A percentile compares a stretch with the other conserved stretches of the same genome.
phyloP scores from a whole-genome alignment of 2,113 vertebrate species.

The Ophiodon elongatus region DNA sequence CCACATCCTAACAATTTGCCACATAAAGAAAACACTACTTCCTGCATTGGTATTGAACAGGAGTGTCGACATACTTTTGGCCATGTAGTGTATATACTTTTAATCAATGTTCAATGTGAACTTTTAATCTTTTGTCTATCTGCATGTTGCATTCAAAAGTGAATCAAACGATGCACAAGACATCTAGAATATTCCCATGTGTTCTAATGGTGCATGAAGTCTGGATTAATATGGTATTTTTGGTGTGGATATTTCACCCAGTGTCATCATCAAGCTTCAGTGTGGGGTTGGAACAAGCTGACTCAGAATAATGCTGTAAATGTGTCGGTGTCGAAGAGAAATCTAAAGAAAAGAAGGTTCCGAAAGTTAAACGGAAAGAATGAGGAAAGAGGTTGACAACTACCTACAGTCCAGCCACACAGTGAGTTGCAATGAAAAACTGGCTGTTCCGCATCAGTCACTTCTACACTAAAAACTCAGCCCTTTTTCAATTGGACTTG shows the following conservation, averaged over 20 bases:
- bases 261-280: not conserved
- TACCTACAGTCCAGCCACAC: not conserved
- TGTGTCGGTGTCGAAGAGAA: not conserved
- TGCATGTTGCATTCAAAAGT: not conserved
- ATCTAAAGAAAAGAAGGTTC: no score
- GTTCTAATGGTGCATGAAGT: not conserved
- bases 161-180: not conserved
- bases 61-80: no score
- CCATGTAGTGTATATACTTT: not conserved
- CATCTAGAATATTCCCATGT: not conserved
- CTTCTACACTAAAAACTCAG: slow-evolving; percentile 1
- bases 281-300: no score
- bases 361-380: not conserved
- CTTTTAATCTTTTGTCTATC: not conserved
- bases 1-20: not conserved
- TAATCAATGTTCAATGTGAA: not conserved
- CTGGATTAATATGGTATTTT: not conserved
- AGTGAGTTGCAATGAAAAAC: not conserved
- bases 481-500: not conserved
- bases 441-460: not conserved
- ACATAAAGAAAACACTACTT: not conserved
- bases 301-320: no score
- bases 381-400: not conserved
- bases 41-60: not conserved
- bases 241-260: not conserved